Conservation (phyloP, 2,888 invertebrate genomes). For the Melipona beecheii region DNA sequence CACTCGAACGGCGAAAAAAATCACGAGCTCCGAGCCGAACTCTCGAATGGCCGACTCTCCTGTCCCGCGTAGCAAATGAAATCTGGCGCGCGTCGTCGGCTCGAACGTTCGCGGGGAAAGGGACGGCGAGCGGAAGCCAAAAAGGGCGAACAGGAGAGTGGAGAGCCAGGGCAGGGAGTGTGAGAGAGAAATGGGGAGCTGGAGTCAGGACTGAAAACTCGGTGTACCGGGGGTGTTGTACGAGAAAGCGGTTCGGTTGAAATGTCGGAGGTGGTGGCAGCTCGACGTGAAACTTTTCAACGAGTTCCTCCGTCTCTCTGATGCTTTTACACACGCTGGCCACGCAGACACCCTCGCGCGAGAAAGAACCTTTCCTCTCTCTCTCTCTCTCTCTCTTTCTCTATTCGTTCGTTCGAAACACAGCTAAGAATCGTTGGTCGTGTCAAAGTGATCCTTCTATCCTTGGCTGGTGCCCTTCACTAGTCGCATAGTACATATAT, state of each 20-base stretch:
- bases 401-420: slow-evolving; percentile 20
- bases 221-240: slow-evolving; percentile 63
- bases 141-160: slow-evolving; percentile 1
- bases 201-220: slow-evolving; percentile 59
- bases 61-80: slow-evolving; percentile 38
- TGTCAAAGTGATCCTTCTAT: slow-evolving; percentile 59
- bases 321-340: slow-evolving; percentile 43
- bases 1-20: neutral
- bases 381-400: neutral
- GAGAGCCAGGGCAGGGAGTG: neutral
- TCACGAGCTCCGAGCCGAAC: neutral
- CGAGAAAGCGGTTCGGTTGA: slow-evolving; percentile 68
- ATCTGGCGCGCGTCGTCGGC: slow-evolving; percentile 17
- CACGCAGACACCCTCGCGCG: slow-evolving; percentile 11
- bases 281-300: slow-evolving; percentile 68
- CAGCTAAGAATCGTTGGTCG: slow-evolving; percentile 55
- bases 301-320: slow-evolving; percentile 60
- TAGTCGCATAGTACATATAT: neutral
- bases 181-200: slow-evolving; percentile 14
- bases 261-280: slow-evolving; percentile 56
- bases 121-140: neutral
- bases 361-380: slow-evolving; percentile 2
- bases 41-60: slow-evolving; percentile 28
- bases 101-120: too few species aligned
- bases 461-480: neutral